Base-by-base conservation (phyloP, 1,140 invertebrate genomes). In the Berghia stephanieae region DNA sequence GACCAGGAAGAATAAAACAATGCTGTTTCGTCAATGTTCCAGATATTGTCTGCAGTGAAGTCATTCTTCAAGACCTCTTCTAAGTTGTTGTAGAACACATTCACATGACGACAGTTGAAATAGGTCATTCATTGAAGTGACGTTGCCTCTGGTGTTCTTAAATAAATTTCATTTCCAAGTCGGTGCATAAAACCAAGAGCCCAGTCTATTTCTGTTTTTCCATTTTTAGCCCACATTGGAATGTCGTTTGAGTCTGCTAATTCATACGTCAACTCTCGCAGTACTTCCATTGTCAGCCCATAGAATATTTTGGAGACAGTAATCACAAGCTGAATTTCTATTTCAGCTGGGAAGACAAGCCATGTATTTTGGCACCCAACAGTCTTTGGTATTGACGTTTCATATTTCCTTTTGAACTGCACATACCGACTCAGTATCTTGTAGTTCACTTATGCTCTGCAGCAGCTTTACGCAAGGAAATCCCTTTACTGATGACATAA, bases 61-160 rank as follows among this genome's bases (percentile, higher is more conserved):
- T 60, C 34, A 46, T 40, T 79, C 34, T 38, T 31, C 24, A 79
- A 18, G 18, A 79, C 57, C 18, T 68, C 31, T 40, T 55, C 44
- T 16, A 79, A 42, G 46, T 76, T 75, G 34, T 81, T 55, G 57
- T 49, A 81, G 60, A 79, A 79, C 24, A 44, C 1, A 27, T 21
- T 40, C 3, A 81, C 74, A 77, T 77, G 73, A 6, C 16, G 83
- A 90, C 81, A 81, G 75, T 91, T 91, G 78, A 91, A 91, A 27
- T 80, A 83, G n/a, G 82, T 86, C 38, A 83, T 83, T 71, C 89
- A 76, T 2, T 86, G 81, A 34, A 89, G 67, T 73, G 86, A 87
- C 57, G 86, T 89, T 46, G 85, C 87, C 83, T 91, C 89, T 69
- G 89, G 88, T 10, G 8, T 46, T 43, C 38, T 40, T 38, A 68